Evolutionary conservation across 2,797 vertebrate genomes (phyloP), one percentile per base, ranked within the genome.

Genomic region (Mionectes olivaceus): DNA sequence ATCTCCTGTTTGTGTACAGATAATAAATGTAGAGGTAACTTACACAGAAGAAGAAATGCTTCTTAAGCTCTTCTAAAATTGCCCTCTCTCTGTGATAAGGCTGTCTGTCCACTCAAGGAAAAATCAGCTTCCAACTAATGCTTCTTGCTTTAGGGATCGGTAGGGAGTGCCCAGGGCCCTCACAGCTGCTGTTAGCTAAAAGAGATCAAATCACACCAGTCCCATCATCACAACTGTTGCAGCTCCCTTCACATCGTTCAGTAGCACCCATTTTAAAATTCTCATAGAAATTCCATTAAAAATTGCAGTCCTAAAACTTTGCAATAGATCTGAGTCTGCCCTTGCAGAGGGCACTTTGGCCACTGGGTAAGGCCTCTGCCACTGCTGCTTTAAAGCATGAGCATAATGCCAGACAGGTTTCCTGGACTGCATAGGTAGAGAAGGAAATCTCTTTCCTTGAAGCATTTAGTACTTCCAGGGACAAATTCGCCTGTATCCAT

Each of bases 231-330:
- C 9, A 68, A 30, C 30, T 53, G 32, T 39, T 61, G 80, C 30
- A 49, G 9, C 32, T 80, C 47, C 10, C 49, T 87, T 37, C 37
- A 87, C n/a, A 9, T 15, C 50, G 12, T 80, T 81, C 57, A 78
- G 19, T 28, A 41, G 53, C 35, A 16, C 22, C 2, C 2, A 21
- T 85, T 90, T 90, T 65, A 24, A 87, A 83, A 23, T 87, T 74
- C 22, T 80, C 9, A 9, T 10, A 37, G 65, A 67, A 70, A 77
- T 59, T 47, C 39, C 0, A 0, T 43, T 0, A 60, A 39, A 22
- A 41, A 78, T 10, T 32, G 17, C 14, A 22, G 24, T 78, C 64
- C 9, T 37, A 63, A 61, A 41, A 17, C 15, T 28, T 63, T 57
- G 15, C 55, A 60, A 22, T 41, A n/a, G 22, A 60, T 67, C 22